Conservation (phyloP, 1,140 invertebrate species). For the Brevipalpus yothersi region DNA sequence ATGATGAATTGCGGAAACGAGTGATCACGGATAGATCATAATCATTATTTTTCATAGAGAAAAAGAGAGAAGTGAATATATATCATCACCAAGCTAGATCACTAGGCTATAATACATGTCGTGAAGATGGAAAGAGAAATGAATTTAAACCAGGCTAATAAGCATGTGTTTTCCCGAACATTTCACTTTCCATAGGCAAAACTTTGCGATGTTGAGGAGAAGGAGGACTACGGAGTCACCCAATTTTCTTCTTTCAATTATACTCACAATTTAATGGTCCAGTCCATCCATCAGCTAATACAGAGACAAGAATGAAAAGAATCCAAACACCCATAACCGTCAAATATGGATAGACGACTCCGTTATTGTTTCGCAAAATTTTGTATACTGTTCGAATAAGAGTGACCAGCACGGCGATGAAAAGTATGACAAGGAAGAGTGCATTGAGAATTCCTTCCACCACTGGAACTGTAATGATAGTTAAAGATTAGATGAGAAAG, state of each 20-base stretch:
- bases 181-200: too few species aligned
- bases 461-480: not conserved
- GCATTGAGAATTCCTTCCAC: not conserved
- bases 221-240: too few species aligned
- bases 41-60: too few species aligned
- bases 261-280: not conserved
- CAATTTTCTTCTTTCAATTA: not conserved
- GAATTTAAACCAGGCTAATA: too few species aligned
- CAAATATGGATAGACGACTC: not conserved
- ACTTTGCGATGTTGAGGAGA: too few species aligned
- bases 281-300: not conserved
- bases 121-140: too few species aligned
- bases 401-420: not conserved
- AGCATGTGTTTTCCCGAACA: too few species aligned
- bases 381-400: not conserved
- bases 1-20: too few species aligned
- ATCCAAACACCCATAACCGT: not conserved
- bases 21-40: too few species aligned
- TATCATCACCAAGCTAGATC: too few species aligned
- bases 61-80: too few species aligned
- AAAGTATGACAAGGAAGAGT: not conserved
- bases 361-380: not conserved
- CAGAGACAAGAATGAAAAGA: not conserved
- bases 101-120: too few species aligned
- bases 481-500: not conserved